Evolutionary conservation across 2,797 vertebrate species (phyloP).

Genomic region (Ibycter americanus): DNA sequence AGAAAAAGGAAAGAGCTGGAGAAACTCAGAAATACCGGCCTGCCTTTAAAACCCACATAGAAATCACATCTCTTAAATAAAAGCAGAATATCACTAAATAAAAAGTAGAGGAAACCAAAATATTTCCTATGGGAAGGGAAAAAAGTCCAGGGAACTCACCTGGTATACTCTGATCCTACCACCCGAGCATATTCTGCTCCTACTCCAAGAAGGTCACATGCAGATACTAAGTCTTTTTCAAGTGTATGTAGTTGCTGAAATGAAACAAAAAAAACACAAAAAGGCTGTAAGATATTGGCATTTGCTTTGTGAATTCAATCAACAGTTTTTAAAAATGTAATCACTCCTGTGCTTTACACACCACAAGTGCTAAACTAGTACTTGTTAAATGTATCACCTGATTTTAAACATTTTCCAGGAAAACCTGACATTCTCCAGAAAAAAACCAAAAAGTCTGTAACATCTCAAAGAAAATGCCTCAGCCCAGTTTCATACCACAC

Average conservation of each 20-base stretch:
- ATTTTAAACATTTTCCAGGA: background rate
- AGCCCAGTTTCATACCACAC: background rate
- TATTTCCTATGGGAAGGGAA: background rate
- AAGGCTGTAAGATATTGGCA: rapidly evolving
- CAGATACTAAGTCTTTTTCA: conserved; percentile 97
- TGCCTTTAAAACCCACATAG: background rate
- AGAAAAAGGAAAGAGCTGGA: background rate
- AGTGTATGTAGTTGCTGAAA: conserved; percentile 97
- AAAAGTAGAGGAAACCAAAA: rapidly evolving
- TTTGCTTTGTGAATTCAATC: rapidly evolving
- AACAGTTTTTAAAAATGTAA: rapidly evolving
- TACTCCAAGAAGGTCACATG: conserved; percentile 95
- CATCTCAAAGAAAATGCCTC: background rate
- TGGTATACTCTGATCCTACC: conserved; percentile 97
- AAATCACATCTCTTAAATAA: background rate
- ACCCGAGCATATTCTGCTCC: conserved; percentile 96
- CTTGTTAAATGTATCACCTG: background rate
- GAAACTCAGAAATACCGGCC: background rate
- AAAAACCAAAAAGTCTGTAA: background rate
- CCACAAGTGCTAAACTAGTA: background rate
- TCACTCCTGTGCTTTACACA: background rate
- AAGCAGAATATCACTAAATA: background rate
- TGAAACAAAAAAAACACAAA: too few relatives aligned
- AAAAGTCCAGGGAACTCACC: conserved; percentile 69
- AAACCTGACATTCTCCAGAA: background rate